A percentile compares a stretch with the other conserved stretches of the same genome.
phyloP scores from a whole-genome alignment of 2,888 invertebrate species.

The Tenthredo mesomela region DNA sequence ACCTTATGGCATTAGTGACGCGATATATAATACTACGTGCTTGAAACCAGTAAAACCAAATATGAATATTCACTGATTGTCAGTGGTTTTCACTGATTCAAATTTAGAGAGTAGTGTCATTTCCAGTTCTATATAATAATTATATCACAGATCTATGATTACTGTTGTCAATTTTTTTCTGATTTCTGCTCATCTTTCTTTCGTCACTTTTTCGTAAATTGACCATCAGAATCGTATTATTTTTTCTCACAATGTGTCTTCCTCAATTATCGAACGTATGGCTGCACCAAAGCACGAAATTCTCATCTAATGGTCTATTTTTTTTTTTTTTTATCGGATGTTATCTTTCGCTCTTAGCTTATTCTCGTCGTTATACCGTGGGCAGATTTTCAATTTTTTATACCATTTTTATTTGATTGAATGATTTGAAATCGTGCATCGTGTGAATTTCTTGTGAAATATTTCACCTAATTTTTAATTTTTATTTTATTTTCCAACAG shows the following conservation, averaged over 20 bases:
- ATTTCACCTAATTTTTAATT: constrained; percentile 6
- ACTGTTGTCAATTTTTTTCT: neutral
- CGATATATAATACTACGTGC: too few species aligned
- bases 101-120: too few species aligned
- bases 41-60: neutral
- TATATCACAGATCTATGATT: neutral
- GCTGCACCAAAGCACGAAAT: too few species aligned
- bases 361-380: too few species aligned
- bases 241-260: neutral
- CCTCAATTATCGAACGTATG: neutral
- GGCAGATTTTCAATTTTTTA: neutral
- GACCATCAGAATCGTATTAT: neutral
- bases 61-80: too few species aligned
- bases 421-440: neutral
- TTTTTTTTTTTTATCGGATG: too few species aligned
- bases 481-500: neutral
- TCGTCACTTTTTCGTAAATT: neutral
- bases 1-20: too few species aligned
- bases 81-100: too few species aligned
- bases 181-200: neutral
- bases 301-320: neutral
- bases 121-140: constrained; percentile 5
- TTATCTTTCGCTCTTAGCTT: too few species aligned
- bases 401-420: neutral
- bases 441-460: neutral